Evolutionary conservation across 2,797 vertebrate species (phyloP).

Genomic region (Petrocephalus sullivani): DNA sequence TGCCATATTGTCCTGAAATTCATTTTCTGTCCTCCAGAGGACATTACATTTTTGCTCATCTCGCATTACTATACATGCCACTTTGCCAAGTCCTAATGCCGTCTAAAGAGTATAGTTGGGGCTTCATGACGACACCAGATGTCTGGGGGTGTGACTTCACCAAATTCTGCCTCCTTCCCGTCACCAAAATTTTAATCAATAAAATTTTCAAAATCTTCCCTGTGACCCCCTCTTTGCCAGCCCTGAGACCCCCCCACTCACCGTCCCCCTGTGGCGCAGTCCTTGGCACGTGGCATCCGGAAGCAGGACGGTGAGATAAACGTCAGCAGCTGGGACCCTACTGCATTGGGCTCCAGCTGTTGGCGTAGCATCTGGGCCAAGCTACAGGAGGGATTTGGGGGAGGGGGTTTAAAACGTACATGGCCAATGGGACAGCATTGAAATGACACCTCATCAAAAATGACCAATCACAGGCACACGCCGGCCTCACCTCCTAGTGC

Average conservation of each 20-base stretch:
- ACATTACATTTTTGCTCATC: neutral
- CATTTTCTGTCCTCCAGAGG: neutral
- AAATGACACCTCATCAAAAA: neutral
- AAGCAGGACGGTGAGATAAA: conserved; percentile 65
- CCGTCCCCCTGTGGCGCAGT: conserved; percentile 48
- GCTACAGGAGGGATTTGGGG: conserved; percentile 41
- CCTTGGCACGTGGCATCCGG: conserved; percentile 36
- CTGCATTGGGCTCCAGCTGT: conserved; percentile 26
- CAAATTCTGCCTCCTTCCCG: neutral
- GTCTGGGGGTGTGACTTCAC: neutral
- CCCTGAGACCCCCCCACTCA: conserved; percentile 33
- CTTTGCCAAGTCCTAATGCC: neutral
- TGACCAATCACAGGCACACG: neutral
- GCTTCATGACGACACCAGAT: neutral
- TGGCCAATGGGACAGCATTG: neutral
- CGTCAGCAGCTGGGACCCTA: conserved; percentile 46
- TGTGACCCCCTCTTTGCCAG: neutral
- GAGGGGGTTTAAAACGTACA: neutral
- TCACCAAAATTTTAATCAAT: neutral
- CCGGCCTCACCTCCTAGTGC: conserved; percentile 60
- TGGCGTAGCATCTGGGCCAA: conserved; percentile 55
- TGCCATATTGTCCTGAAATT: neutral
- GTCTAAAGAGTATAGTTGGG: neutral
- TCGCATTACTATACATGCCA: neutral
- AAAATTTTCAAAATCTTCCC: neutral